Conservation (phyloP, 2,797 vertebrate genomes). For the Acestrorhynchus altus region DNA sequence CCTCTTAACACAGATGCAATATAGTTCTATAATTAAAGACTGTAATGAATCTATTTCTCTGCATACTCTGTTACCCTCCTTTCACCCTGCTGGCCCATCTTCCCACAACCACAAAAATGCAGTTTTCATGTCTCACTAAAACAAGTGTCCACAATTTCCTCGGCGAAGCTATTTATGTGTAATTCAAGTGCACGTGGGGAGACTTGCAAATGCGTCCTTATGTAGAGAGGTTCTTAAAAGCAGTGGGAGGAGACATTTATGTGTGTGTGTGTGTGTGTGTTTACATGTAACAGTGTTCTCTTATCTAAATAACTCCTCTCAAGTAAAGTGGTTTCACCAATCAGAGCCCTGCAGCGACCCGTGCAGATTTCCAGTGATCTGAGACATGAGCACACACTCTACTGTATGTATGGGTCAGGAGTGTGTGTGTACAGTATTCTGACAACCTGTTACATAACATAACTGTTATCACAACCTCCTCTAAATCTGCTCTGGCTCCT, state of each 20-base stretch:
- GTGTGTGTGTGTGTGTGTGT: neutral
- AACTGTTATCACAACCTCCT: too few species aligned
- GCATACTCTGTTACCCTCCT: too few species aligned
- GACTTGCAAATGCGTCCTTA: neutral
- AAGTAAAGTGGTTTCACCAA: slow-evolving; percentile 5
- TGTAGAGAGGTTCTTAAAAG: slow-evolving; percentile 9
- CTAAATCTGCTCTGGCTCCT: too few species aligned
- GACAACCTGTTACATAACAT: too few species aligned
- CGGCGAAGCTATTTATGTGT: neutral
- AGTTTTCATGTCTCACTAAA: neutral
- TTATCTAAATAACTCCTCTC: slow-evolving; percentile 12
- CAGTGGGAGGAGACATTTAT: neutral
- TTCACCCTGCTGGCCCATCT: too few species aligned
- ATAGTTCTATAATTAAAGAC: too few species aligned
- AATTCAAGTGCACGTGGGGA: slow-evolving; percentile 2
- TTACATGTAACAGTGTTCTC: neutral
- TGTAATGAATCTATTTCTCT: too few species aligned
- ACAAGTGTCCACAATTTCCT: neutral
- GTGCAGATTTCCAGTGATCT: neutral
- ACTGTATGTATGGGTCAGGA: too few species aligned
- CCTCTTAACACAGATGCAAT: too few species aligned
- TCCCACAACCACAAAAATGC: neutral
- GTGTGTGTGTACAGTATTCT: too few species aligned
- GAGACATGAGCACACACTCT: neutral
- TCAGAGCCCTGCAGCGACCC: neutral